phyloP scores from a whole-genome alignment of 2,113 vertebrate genomes.

The Platichthys stellatus region DNA sequence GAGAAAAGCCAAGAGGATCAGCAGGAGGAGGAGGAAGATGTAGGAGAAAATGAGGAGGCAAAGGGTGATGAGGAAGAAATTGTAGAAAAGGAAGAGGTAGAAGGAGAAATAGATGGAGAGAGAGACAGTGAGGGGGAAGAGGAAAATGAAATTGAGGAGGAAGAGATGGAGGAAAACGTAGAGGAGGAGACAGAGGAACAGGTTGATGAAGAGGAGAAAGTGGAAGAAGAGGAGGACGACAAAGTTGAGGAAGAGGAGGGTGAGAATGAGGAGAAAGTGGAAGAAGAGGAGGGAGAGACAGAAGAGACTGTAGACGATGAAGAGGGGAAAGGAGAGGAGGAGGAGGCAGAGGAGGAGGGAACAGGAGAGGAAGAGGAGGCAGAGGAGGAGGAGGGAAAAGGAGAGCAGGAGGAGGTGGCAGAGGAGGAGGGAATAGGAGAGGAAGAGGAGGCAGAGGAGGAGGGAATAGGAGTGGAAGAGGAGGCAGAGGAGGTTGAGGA shows the following conservation, averaged over 20 bases:
- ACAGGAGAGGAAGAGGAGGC: background rate
- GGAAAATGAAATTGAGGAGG: background rate
- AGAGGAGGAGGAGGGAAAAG: background rate
- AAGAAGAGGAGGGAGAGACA: background rate
- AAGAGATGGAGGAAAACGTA: background rate
- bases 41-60: conserved; percentile 4
- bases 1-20: no score
- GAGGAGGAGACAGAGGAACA: background rate
- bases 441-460: background rate
- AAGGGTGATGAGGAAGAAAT: background rate
- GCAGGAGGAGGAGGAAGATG: background rate
- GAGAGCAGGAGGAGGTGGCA: background rate
- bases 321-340: background rate
- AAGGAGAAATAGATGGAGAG: background rate
- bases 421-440: background rate
- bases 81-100: conserved; percentile 33
- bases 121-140: conserved; percentile 5
- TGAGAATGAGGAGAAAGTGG: background rate
- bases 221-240: background rate
- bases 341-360: background rate
- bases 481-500: background rate
- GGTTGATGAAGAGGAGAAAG: background rate
- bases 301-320: background rate
- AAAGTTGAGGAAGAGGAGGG: background rate
- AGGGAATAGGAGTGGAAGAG: background rate